Conservation (phyloP, 2,888 invertebrate species). For the Tetanocera ferruginea region DNA sequence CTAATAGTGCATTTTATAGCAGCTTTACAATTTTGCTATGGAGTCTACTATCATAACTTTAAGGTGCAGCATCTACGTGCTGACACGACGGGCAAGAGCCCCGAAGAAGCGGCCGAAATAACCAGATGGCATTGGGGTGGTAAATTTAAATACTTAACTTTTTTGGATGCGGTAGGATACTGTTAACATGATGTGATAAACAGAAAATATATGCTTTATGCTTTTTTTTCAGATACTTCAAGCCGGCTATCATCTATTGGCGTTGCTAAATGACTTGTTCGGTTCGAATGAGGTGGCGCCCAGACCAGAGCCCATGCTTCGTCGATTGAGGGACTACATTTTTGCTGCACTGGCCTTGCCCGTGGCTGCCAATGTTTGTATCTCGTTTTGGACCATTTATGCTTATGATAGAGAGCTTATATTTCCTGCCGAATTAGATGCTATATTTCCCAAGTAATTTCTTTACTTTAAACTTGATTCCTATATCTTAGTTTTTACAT, state of each 20-base stretch:
- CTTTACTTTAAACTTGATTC: background rate
- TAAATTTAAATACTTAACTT: conserved; percentile 86
- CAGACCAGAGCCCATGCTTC: conserved; percentile 74
- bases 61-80: conserved; percentile 70
- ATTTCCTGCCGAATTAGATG: conserved; percentile 84
- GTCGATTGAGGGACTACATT: conserved; percentile 76
- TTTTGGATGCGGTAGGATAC: conserved; percentile 81
- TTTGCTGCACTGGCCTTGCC: conserved; percentile 83
- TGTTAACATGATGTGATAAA: background rate
- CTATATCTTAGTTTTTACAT: background rate
- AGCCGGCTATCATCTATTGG: conserved; percentile 81
- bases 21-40: conserved; percentile 76
- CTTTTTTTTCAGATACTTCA: conserved; percentile 76
- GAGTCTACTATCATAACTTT: conserved; percentile 78
- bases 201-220: background rate
- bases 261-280: conserved; percentile 80
- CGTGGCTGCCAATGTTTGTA: conserved; percentile 83
- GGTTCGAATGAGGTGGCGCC: conserved; percentile 78
- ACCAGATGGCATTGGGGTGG: conserved; percentile 74
- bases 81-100: conserved; percentile 51
- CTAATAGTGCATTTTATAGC: conserved; percentile 73
- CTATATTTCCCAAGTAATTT: conserved; percentile 78
- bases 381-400: conserved; percentile 90
- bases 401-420: conserved; percentile 89
- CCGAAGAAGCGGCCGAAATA: background rate